These are phyloP conservation scores for Yasuhikotakia modesta DNA, from an alignment of 2,797 vertebrate genomes.

Conservation along the genomic window DNA sequence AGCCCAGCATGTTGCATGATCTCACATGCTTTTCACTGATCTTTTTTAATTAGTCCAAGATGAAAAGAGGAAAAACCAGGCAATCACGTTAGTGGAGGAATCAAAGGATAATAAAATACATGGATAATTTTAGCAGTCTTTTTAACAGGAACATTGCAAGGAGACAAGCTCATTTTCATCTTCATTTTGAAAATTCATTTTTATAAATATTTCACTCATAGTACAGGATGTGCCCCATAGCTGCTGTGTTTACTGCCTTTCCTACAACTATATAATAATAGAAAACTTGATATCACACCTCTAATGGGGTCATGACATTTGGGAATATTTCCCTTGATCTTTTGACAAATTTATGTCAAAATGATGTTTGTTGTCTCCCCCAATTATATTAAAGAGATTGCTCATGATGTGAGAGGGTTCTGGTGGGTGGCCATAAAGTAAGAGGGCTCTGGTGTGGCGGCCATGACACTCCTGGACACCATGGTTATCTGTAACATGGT, in stretches of 20 bases:
- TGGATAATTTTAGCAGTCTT: conserved; percentile 58
- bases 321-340: too few species aligned
- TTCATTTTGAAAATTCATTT: too few species aligned
- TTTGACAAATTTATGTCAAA: too few species aligned
- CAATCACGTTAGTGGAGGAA: conserved; percentile 45
- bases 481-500: too few species aligned
- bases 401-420: too few species aligned
- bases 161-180: conserved; percentile 28
- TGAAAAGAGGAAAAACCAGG: conserved; percentile 26
- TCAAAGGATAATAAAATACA: conserved; percentile 50
- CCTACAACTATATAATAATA: conserved; percentile 15
- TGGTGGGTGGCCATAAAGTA: too few species aligned
- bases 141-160: conserved; percentile 29
- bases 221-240: conserved; percentile 50
- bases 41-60: conserved; percentile 38
- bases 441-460: too few species aligned
- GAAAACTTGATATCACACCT: too few species aligned
- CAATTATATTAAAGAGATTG: too few species aligned
- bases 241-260: conserved; percentile 31
- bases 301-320: too few species aligned
- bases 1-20: conserved; percentile 16
- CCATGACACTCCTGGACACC: too few species aligned
- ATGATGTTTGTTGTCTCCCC: too few species aligned
- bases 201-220: conserved; percentile 48
- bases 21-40: conserved; percentile 21